A percentile compares a stretch with the other conserved stretches of the same genome.
These are phyloP conservation scores for Zeugodacus cucurbitae DNA, from an alignment of 1,140 invertebrate genomes.

Conservation along the genomic window DNA sequence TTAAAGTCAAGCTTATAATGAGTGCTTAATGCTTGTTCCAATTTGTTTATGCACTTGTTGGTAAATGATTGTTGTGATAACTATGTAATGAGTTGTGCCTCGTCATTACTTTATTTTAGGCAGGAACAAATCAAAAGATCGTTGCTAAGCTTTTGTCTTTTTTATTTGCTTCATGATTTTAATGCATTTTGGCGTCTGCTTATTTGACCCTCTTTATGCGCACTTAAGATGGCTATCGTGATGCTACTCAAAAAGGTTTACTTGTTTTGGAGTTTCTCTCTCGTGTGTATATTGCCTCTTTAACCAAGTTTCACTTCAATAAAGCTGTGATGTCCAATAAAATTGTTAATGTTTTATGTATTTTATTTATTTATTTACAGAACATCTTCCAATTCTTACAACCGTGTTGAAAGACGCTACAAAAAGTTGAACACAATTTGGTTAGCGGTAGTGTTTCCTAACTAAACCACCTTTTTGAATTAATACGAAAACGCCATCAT, in stretches of 20 bases:
- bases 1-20: not conserved
- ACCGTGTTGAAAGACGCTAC: no score
- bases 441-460: no score
- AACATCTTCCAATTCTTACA: no score
- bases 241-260: not conserved
- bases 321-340: no score
- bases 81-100: not conserved
- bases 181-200: not conserved
- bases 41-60: not conserved
- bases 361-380: no score
- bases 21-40: not conserved
- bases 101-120: not conserved
- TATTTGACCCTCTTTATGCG: not conserved
- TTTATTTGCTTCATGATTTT: not conserved
- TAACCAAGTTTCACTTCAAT: no score
- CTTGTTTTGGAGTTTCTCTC: not conserved
- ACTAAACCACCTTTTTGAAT: no score
- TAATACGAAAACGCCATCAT: no score
- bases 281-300: no score
- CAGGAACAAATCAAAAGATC: not conserved
- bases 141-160: not conserved
- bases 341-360: no score
- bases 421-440: no score
- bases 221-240: not conserved
- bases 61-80: not conserved